phyloP scores from a whole-genome alignment of 1,140 invertebrate species.

The Papilio helenus region DNA sequence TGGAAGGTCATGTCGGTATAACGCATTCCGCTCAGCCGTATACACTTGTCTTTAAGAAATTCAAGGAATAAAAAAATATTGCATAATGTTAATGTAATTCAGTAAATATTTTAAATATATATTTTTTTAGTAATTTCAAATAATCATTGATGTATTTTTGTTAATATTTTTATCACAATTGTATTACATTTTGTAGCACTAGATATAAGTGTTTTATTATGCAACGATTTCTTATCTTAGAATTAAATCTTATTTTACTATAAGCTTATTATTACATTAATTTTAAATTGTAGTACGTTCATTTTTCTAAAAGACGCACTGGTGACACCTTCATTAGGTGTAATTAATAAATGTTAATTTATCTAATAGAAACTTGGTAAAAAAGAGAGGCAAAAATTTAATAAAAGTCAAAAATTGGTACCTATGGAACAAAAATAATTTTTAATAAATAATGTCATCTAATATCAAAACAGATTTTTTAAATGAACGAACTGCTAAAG shows the following conservation, averaged over 20 bases:
- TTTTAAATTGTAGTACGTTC: neutral
- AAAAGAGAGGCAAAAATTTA: too few relatives aligned
- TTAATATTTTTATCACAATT: neutral
- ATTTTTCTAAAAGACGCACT: neutral
- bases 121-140: neutral
- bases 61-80: slow-evolving; percentile 25
- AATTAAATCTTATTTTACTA: neutral
- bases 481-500: neutral
- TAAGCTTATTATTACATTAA: neutral
- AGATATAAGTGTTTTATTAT: neutral
- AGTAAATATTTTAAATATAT: neutral
- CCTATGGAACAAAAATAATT: neutral
- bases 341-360: neutral
- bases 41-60: slow-evolving; percentile 82
- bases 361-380: too few relatives aligned
- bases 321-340: neutral
- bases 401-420: neutral
- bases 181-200: neutral
- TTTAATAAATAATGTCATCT: neutral
- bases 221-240: neutral
- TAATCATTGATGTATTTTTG: neutral
- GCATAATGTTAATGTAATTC: neutral
- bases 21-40: slow-evolving; percentile 88
- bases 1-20: slow-evolving; percentile 87
- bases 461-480: neutral